Conservation (phyloP, 1,140 invertebrate species). For the Drosophila rhopaloa region DNA sequence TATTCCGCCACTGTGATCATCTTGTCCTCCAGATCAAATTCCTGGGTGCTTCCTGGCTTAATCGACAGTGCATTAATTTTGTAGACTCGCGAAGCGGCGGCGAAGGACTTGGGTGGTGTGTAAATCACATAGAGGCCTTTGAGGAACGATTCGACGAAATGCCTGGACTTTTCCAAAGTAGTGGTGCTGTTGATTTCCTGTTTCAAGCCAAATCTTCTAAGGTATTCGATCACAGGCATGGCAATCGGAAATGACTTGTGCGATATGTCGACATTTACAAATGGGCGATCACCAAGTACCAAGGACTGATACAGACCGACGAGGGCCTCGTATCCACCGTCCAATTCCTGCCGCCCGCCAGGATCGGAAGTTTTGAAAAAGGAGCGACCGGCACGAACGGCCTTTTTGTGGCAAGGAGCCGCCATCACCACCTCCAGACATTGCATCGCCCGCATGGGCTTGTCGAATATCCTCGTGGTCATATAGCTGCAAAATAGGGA, state of each 20-base stretch:
- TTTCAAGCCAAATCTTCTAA: constrained; percentile 23
- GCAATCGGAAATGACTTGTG: constrained; percentile 89
- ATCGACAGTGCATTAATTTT: constrained; percentile 85
- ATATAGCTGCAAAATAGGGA: constrained; percentile 50
- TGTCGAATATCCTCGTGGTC: constrained; percentile 76
- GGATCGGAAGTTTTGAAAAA: constrained; percentile 79
- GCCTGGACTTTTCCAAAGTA: background rate
- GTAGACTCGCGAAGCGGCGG: constrained; percentile 71
- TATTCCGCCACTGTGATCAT: constrained; percentile 85
- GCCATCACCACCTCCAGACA: constrained; percentile 93
- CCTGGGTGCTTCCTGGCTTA: constrained; percentile 58
- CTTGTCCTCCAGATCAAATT: constrained; percentile 75
- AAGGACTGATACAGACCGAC: constrained; percentile 90
- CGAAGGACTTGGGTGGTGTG: constrained; percentile 58
- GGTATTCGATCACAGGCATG: constrained; percentile 85
- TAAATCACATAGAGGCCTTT: constrained; percentile 68
- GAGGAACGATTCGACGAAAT: constrained; percentile 32
- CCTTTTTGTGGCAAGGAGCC: constrained; percentile 85
- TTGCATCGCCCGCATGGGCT: constrained; percentile 89
- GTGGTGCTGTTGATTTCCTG: background rate
- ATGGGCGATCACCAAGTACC: constrained; percentile 89
- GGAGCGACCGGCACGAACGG: constrained; percentile 85
- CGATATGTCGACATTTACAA: constrained; percentile 90
- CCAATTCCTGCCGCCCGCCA: constrained; percentile 78
- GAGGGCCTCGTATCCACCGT: constrained; percentile 89